These are phyloP conservation scores for Lapara coniferarum DNA, from an alignment of 2,888 invertebrate species.

Conservation along the genomic window DNA sequence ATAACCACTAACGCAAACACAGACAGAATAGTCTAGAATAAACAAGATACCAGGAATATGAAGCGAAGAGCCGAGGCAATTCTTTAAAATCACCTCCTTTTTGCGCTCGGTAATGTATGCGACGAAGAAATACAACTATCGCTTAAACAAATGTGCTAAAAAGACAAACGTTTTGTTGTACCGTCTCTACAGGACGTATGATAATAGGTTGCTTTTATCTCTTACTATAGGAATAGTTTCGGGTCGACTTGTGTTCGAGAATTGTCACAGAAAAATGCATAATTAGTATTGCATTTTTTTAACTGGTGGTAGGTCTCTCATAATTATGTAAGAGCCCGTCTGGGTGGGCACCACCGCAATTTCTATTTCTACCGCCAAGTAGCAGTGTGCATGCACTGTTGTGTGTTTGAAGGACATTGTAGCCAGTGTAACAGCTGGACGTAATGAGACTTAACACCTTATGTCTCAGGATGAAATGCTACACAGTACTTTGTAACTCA, in stretches of 20 bases:
- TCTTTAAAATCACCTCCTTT: slow-evolving; percentile 51
- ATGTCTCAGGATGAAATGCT: too few species aligned
- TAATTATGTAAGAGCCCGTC: too few species aligned
- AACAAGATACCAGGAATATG: slow-evolving; percentile 9
- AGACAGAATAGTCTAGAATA: slow-evolving; percentile 8
- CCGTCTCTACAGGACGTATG: slow-evolving; percentile 74
- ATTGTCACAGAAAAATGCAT: too few species aligned
- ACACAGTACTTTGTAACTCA: too few species aligned
- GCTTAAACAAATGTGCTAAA: slow-evolving; percentile 81
- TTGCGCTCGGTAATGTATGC: slow-evolving; percentile 65
- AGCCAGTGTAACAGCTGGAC: too few species aligned
- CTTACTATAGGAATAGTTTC: slow-evolving; percentile 45
- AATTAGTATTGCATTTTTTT: too few species aligned
- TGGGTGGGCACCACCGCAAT: too few species aligned
- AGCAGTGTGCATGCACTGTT: too few species aligned
- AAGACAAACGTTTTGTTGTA: slow-evolving; percentile 80
- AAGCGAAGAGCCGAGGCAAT: slow-evolving; percentile 40
- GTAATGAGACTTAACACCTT: too few species aligned
- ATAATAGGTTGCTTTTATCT: slow-evolving; percentile 70
- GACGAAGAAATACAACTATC: slow-evolving; percentile 76
- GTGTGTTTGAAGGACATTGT: too few species aligned
- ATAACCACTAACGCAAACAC: neutral
- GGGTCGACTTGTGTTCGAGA: neutral
- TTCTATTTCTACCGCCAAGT: too few species aligned
- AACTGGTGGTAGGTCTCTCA: too few species aligned